Base-by-base conservation (phyloP, 1,140 invertebrate species). In the Popillia japonica region DNA sequence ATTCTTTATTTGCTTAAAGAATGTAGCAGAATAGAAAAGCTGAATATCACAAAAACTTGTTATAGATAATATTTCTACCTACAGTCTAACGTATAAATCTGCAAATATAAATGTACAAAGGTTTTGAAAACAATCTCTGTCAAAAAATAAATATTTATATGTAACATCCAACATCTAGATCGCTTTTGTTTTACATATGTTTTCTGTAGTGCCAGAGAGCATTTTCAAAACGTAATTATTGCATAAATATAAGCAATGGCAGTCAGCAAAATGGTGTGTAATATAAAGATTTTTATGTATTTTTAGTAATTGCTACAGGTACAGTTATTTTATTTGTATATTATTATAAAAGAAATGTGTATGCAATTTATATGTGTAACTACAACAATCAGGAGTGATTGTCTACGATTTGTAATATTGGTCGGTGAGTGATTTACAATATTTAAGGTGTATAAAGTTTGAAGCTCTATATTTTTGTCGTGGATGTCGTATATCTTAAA, bases 231-330 rank as follows among this genome's bases (percentile, higher is more conserved):
- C 44, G n/a, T 14, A 7, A 68, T 68, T 68, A 22, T 23, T 23
- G 61, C 61, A 11, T 27, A 34, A 27, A 14, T 20, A 17, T 64
- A 64, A 17, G 27, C 22, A 68, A 68, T 68, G 61, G 61, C 61
- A 68, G 61, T 68, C 22, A 68, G 61, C 20, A 68, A 68, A 68
- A 68, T 68, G 61, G 61, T 68, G 20, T 68, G 61, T 68, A 6
- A 34, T 68, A 68, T 11, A 68, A 11, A 68, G 22, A 68, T 68
- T 7, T 68, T 68, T 7, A 22, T 3, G 27, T 68, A 10, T 64
- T 20, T 48, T 48, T n/a, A 55, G 6, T 55, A 55, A 23, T 22
- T 34, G 17, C 27, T 68, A 68, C 22, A 68, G 6, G 20, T 14
- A 22, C 27, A 68, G 22, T 27, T 23, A 68, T 68, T 68, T 22